phyloP scores from a whole-genome alignment of 2,888 invertebrate species.

The Drosophila paramelanica region DNA sequence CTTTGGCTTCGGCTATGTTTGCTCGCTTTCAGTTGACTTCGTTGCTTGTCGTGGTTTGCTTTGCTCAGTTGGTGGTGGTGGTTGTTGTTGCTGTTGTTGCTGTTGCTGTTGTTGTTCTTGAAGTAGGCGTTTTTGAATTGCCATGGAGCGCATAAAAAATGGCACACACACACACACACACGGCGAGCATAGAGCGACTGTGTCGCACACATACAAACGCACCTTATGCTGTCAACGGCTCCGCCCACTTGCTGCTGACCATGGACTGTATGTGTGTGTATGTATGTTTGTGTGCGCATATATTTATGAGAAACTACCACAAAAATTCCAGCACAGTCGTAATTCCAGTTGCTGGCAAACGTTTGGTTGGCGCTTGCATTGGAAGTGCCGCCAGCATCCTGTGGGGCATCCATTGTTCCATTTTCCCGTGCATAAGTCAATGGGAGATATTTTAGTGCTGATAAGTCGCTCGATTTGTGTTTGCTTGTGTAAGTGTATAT shows the following conservation, averaged over 20 bases:
- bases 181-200: constrained; percentile 30
- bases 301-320: constrained; percentile 73
- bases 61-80: constrained; percentile 35
- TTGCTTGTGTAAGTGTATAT: constrained; percentile 45
- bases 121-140: constrained; percentile 83
- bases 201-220: constrained; percentile 47
- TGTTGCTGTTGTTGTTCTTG: constrained; percentile 67
- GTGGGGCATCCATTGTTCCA: constrained; percentile 75
- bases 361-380: constrained; percentile 66
- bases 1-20: constrained; percentile 48
- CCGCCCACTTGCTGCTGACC: constrained; percentile 83
- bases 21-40: constrained; percentile 39
- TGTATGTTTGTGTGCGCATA: constrained; percentile 49
- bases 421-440: constrained; percentile 81
- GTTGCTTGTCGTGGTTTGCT: constrained; percentile 30
- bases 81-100: constrained; percentile 65
- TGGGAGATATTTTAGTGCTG: constrained; percentile 76
- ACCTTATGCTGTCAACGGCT: constrained; percentile 80
- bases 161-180: constrained; percentile 48
- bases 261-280: constrained; percentile 31
- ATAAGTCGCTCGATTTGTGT: constrained; percentile 78
- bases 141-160: constrained; percentile 76
- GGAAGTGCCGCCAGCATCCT: constrained; percentile 44
- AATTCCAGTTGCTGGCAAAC: constrained; percentile 68
- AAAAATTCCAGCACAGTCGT: constrained; percentile 66